Base-by-base conservation (phyloP, 2,888 invertebrate species). In the Leucophenga maculata region DNA sequence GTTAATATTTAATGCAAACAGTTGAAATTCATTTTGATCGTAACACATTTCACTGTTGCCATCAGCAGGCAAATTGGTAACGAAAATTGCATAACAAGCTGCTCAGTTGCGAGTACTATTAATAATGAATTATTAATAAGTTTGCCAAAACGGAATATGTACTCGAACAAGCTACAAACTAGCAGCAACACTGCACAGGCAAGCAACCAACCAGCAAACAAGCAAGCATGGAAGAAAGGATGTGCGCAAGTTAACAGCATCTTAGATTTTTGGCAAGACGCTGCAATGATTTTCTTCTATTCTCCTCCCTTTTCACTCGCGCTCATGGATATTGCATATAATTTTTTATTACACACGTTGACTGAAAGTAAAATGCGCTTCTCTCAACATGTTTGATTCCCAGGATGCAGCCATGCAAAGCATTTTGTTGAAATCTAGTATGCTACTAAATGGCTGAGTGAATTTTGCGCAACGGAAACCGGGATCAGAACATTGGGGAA, bases 281-380 rank as follows among this genome's bases (percentile, higher is more conserved):
- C 77, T 79, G 74, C n/a, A n/a, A n/a, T n/a, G 77, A 82, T 32
- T 16, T 39, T 14, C 60, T 80, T 1, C 16, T 26, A 26, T 26
- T 2, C 50, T 50, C n/a, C 16, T 4, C n/a, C n/a, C 50, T 50
- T 1, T 16, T 16, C 46, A 4, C 46, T 46, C 46, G 2, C 6
- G 3, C 14, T 46, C 14, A 4, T n/a, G 46, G 46, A 2, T 2
- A 46, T 50, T 50, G 50, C 46, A 50, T 50, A 50, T 50, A 50
- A 50, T 50, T 50, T 50, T 50, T 50, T 50, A n/a, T 50, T 50
- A 50, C 50, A 50, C 50, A 50, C 18, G 50, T 4, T 46, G 46
- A 13, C 46, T 46, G 46, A 14, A 46, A 46, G 46, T n/a, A 46
- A 46, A 46, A 13, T 46, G 46, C 46, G 26, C 26, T 26, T 26